These are phyloP conservation scores for Gopherus flavomarginatus DNA, from an alignment of 2,113 vertebrate genomes.

Conservation along the genomic window DNA sequence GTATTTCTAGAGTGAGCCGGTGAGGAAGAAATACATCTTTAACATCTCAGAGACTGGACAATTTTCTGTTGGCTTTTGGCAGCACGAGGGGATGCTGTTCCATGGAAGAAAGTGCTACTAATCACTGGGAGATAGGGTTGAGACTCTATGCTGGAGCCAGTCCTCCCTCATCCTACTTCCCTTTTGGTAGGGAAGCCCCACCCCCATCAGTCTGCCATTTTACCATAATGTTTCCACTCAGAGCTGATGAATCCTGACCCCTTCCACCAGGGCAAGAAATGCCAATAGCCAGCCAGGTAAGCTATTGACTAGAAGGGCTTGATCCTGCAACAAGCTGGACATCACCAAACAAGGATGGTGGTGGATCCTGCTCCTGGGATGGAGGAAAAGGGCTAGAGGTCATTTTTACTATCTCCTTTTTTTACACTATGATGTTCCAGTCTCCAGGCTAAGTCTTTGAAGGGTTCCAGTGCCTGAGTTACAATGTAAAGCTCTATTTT, in stretches of 20 bases:
- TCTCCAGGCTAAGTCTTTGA: background rate
- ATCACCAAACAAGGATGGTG: background rate
- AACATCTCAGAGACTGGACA: background rate
- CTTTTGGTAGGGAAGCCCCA: background rate
- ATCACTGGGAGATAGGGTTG: background rate
- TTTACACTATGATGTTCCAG: background rate
- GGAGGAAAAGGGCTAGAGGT: background rate
- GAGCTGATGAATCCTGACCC: background rate
- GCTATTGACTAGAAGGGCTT: background rate
- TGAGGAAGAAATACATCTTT: conserved; percentile 24
- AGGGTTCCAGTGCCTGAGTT: background rate
- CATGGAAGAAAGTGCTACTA: background rate
- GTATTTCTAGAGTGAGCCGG: background rate
- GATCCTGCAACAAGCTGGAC: background rate
- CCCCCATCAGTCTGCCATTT: background rate
- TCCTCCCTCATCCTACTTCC: background rate
- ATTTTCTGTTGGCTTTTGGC: conserved; percentile 24
- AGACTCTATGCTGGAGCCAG: background rate
- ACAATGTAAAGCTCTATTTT: background rate
- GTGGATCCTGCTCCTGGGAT: background rate
- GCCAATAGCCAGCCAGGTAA: background rate
- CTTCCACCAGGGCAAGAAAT: background rate
- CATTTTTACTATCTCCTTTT: background rate
- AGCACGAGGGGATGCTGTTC: background rate
- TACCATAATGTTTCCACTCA: background rate